Base-by-base conservation (phyloP, 2,797 vertebrate genomes). In the Steatocranus sp. region DNA sequence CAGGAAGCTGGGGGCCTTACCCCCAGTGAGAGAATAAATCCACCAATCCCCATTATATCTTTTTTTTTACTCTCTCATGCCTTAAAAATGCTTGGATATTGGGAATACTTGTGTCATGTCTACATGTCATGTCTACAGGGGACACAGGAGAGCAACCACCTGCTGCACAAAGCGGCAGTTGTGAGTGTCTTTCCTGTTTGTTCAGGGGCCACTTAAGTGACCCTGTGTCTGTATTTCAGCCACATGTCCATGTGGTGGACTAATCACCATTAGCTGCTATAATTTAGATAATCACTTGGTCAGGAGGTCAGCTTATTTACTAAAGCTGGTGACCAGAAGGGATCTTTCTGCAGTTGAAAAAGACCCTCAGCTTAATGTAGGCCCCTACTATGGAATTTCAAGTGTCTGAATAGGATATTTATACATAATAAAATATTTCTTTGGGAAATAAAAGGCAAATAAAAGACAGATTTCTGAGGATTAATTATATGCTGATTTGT, bases 141-240 rank as follows among this genome's bases (percentile, higher is more conserved):
- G 54, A 79, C 63, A 30, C 46, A 46, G 27, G 27, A 78, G 38
- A 80, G 20, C 70, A 75, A 76, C 46, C 87, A 84, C 82, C 81
- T 85, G 73, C 79, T 68, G 18, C 83, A 51, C 46, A 53, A 75
- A 58, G n/a, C 41, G 50, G 10, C 50, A 58, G 80, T 66, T 79
- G 48, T 83, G 73, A 86, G 23, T 43, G 66, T 38, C 34, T 54
- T 81, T 85, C 43, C 53, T 82, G 41, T 78, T 86, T 82, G 54
- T 76, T 81, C 27, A 75, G 63, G 27, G 50, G 53, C 41, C 68
- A 73, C 68, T 48, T 46, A 30, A 48, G 41, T 80, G 77, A 87
- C 75, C 76, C 50, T 17, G 58, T 23, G 12, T 14, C 38, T 38
- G 43, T 77, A 18, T 66, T 79, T 80, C 78, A 82, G 38, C 15